Evolutionary conservation across 2,113 vertebrate genomes (phyloP).

Genomic region (Hippocampus mohnikei): DNA sequence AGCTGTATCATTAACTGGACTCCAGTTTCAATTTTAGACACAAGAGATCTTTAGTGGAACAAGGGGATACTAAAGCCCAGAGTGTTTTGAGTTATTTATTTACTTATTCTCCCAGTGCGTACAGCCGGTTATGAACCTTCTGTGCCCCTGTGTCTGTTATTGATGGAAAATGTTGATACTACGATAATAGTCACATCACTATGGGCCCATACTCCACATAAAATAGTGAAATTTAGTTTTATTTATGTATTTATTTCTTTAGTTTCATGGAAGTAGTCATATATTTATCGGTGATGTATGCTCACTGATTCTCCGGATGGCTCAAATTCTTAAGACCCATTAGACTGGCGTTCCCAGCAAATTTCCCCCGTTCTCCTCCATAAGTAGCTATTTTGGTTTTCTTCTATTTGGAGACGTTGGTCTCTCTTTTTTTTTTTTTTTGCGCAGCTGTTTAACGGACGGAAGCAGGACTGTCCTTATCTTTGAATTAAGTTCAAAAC

Average conservation of each 20-base stretch:
- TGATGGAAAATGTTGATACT: background rate
- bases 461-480: background rate
- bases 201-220: slow-evolving; percentile 30
- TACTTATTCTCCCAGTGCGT: background rate
- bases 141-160: background rate
- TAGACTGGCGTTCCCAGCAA: slow-evolving; percentile 55
- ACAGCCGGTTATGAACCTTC: background rate
- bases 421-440: background rate
- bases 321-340: slow-evolving; percentile 48
- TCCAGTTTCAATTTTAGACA: background rate
- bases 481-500: background rate
- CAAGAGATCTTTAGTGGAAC: background rate
- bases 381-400: background rate
- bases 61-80: background rate
- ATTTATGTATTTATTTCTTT: background rate
- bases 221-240: background rate
- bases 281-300: slow-evolving; percentile 26
- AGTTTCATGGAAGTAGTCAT: slow-evolving; percentile 17
- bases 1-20: background rate
- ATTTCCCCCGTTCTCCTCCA: slow-evolving; percentile 26
- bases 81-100: too few species aligned
- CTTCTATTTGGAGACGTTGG: background rate
- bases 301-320: slow-evolving; percentile 40
- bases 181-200: background rate
- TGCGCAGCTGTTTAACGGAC: background rate